Evolutionary conservation across 2,797 vertebrate species (phyloP).

Genomic region (Scolopax bukidnonensis): DNA sequence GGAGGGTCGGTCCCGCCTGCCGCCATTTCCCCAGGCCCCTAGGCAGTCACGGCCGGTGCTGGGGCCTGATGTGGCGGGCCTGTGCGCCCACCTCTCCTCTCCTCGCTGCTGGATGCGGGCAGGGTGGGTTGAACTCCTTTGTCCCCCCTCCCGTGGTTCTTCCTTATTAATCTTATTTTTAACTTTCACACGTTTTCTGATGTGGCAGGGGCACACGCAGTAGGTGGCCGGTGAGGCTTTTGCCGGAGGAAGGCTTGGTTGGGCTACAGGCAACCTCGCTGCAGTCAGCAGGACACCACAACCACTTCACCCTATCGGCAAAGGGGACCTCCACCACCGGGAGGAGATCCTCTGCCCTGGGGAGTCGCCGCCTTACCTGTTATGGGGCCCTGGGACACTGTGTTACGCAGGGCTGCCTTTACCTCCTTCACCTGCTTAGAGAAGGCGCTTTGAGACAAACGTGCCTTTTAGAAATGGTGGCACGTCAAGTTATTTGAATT

Average conservation of each 20-base stretch:
- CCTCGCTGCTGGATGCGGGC: rapidly evolving
- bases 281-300: background rate
- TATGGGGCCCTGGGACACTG: rapidly evolving
- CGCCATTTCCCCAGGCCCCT: background rate
- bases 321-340: rapidly evolving
- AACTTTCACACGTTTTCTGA: rapidly evolving
- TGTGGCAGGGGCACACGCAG: rapidly evolving
- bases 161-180: rapidly evolving
- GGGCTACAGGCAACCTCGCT: background rate
- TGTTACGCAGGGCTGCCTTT: rapidly evolving
- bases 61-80: rapidly evolving
- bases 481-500: rapidly evolving
- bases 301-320: rapidly evolving
- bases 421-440: background rate
- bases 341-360: rapidly evolving
- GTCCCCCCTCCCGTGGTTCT: background rate
- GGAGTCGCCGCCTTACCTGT: rapidly evolving
- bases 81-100: rapidly evolving
- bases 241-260: too few relatives aligned
- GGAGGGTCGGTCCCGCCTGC: background rate
- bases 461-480: rapidly evolving
- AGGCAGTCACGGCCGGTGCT: rapidly evolving
- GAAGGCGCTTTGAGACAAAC: rapidly evolving
- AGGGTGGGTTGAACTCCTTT: background rate
- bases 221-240: background rate